Evolutionary conservation across 2,113 vertebrate species (phyloP).

Genomic region (Cynocephalus volans): DNA sequence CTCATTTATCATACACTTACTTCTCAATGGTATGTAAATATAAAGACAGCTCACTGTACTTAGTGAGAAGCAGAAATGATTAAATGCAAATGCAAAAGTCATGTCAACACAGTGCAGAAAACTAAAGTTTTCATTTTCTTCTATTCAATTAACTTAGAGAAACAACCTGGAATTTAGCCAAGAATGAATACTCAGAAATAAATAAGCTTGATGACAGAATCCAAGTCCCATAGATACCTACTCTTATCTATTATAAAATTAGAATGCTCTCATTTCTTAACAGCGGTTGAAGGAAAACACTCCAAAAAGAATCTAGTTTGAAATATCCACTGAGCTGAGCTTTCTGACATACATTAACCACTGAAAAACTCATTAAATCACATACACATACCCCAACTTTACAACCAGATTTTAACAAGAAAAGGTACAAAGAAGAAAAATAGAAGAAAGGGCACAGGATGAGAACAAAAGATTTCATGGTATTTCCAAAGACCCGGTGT

Average conservation of each 20-base stretch:
- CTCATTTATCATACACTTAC: constrained; percentile 60
- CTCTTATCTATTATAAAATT: constrained; percentile 50
- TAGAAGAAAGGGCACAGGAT: not conserved
- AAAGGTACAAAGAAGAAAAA: not conserved
- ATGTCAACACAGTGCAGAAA: constrained; percentile 38
- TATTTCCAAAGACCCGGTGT: not conserved
- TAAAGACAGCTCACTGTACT: constrained; percentile 57
- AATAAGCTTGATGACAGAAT: constrained; percentile 72
- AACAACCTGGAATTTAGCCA: constrained; percentile 67
- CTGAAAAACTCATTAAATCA: not conserved
- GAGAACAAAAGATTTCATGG: not conserved
- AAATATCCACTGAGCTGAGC: not conserved
- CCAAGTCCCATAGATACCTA: constrained; percentile 37
- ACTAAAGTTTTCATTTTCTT: constrained; percentile 17
- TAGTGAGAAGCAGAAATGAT: constrained; percentile 49
- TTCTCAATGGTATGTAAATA: constrained; percentile 64
- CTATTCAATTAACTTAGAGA: constrained; percentile 74
- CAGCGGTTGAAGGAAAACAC: not conserved
- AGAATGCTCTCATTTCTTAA: constrained; percentile 60
- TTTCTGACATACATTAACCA: constrained; percentile 44
- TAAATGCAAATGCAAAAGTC: constrained; percentile 68
- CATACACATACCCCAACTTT: not conserved
- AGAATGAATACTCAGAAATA: constrained; percentile 63
- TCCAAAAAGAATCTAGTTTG: constrained; percentile 24
- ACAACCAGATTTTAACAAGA: constrained; percentile 48